A percentile compares a stretch with the other conserved stretches of the same genome.
Conservation (phyloP, 2,113 vertebrate genomes). For the Burhinus oedicnemus region DNA sequence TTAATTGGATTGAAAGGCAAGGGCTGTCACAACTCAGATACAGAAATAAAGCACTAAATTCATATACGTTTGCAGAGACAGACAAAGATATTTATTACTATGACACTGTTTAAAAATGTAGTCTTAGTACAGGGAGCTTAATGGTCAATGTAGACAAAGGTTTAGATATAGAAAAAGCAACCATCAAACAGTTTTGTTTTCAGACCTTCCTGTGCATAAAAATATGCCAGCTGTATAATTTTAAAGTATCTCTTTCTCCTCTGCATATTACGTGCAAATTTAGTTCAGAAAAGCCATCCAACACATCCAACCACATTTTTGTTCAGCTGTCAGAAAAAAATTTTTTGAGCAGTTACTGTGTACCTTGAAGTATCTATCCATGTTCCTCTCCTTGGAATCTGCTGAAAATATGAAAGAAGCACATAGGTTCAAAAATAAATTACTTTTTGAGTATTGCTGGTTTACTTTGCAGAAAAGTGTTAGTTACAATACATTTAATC, state of each 20-base stretch:
- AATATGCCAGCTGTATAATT: not conserved
- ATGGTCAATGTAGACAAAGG: not conserved
- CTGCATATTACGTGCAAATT: not conserved
- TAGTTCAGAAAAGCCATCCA: not conserved
- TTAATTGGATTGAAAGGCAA: constrained; percentile 74
- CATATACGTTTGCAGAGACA: not conserved
- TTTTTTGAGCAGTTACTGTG: not conserved
- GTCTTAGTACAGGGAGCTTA: not conserved
- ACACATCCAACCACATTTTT: not conserved
- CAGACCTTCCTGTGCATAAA: not conserved
- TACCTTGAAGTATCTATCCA: not conserved
- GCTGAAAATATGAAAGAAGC: not conserved
- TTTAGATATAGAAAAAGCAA: not conserved
- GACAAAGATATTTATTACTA: not conserved
- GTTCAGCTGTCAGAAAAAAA: not conserved
- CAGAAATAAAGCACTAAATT: constrained; percentile 10
- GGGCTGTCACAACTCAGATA: not conserved
- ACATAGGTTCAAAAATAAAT: not conserved
- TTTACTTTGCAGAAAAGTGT: not conserved
- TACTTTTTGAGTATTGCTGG: not conserved
- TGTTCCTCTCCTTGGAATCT: not conserved
- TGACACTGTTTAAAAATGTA: not conserved
- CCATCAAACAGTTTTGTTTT: not conserved
- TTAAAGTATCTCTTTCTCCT: not conserved
- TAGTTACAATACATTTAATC: not conserved